Conservation (phyloP, 1,140 invertebrate genomes). For the Bradysia coprophila region DNA sequence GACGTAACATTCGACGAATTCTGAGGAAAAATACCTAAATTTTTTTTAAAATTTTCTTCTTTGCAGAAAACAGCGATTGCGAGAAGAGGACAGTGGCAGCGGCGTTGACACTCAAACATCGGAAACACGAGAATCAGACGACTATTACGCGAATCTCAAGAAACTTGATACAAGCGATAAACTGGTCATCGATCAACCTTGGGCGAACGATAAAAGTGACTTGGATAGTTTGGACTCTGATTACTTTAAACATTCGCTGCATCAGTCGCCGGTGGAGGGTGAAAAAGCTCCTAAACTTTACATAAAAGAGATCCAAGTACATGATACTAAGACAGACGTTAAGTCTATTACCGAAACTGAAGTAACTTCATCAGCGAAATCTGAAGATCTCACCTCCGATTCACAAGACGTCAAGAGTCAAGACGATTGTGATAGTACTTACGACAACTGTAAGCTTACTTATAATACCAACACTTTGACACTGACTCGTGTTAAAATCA, state of each 20-base stretch:
- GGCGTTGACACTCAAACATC: slow-evolving; percentile 2
- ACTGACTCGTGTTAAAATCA: neutral
- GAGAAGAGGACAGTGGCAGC: slow-evolving; percentile 2
- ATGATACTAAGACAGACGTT: neutral
- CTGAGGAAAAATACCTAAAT: no score
- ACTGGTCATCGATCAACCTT: slow-evolving; percentile 12
- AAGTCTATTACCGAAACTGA: neutral
- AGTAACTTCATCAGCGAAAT: neutral
- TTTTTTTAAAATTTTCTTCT: no score
- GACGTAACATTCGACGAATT: no score
- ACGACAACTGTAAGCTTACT: neutral
- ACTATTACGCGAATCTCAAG: slow-evolving; percentile 23
- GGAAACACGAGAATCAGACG: slow-evolving; percentile 16
- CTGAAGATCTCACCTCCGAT: neutral
- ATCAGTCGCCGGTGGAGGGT: slow-evolving; percentile 13
- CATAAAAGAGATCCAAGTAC: neutral
- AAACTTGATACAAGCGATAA: slow-evolving; percentile 17
- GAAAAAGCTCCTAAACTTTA: slow-evolving; percentile 4
- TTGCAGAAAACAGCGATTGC: no score
- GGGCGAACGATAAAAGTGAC: slow-evolving; percentile 29
- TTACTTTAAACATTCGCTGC: slow-evolving; percentile 32
- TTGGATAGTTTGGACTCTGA: slow-evolving; percentile 44
- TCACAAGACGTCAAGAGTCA: neutral
- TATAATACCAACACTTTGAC: neutral
- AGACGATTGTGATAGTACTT: neutral